phyloP scores from a whole-genome alignment of 2,113 vertebrate species.

The Erinaceus europaeus region DNA sequence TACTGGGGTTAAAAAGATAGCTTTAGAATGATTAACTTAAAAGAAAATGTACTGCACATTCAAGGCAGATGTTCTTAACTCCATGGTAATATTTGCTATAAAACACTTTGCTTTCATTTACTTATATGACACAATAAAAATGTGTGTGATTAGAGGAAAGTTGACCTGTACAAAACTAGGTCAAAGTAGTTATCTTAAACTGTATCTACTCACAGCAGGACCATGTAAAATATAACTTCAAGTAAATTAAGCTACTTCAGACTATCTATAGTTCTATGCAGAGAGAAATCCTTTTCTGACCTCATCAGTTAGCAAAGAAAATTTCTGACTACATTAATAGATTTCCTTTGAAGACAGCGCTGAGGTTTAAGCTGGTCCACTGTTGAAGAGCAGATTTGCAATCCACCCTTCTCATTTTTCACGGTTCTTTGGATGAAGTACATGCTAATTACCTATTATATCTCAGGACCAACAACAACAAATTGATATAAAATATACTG shows the following conservation, averaged over 20 bases:
- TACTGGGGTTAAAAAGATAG: not conserved
- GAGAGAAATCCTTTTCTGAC: not conserved
- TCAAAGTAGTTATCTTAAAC: conserved; percentile 43
- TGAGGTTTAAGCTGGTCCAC: not conserved
- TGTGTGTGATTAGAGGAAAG: conserved; percentile 12
- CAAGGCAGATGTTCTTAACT: conserved; percentile 42
- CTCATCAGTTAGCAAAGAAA: not conserved
- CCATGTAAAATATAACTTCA: not conserved
- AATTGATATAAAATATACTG: not conserved
- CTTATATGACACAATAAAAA: conserved; percentile 45
- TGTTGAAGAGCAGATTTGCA: not conserved
- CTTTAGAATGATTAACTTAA: not conserved
- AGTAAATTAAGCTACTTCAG: not conserved
- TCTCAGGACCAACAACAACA: not conserved
- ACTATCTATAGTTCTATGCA: not conserved
- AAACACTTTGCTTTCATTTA: conserved; percentile 33
- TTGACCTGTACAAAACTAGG: conserved; percentile 18
- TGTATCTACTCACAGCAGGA: not conserved
- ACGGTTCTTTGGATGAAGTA: not conserved
- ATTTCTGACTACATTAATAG: not conserved
- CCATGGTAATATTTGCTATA: conserved; percentile 15
- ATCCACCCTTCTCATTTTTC: not conserved
- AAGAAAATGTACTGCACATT: not conserved
- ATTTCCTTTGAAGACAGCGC: not conserved
- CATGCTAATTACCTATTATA: not conserved